These are phyloP conservation scores for Xenopus petersii DNA, from an alignment of 2,797 vertebrate genomes.

Conservation along the genomic window DNA sequence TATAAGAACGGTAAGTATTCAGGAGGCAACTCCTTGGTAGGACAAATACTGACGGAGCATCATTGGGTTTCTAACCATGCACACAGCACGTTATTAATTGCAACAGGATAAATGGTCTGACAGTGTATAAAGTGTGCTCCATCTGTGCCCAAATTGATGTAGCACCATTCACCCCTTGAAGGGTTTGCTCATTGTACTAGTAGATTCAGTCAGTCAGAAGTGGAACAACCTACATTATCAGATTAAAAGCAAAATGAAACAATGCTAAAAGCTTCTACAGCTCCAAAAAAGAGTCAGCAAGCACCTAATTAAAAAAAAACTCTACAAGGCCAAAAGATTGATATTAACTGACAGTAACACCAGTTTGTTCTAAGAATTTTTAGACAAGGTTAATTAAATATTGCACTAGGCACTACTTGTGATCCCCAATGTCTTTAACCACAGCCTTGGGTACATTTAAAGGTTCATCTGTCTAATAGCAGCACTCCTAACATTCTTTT, in stretches of 20 bases:
- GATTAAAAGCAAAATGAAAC: constrained; percentile 15
- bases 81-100: too few species aligned
- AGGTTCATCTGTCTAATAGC: constrained; percentile 24
- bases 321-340: constrained; percentile 22
- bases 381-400: constrained; percentile 36
- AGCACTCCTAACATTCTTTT: constrained; percentile 8
- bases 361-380: constrained; percentile 13
- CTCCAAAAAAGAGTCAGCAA: constrained; percentile 17
- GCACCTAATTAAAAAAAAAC: constrained; percentile 34
- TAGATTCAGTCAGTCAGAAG: too few species aligned
- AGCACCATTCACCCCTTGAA: too few species aligned
- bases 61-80: too few species aligned
- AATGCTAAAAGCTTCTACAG: constrained; percentile 14
- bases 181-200: too few species aligned
- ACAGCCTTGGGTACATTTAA: constrained; percentile 22
- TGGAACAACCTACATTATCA: constrained; percentile 24
- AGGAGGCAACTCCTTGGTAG: too few species aligned
- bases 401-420: constrained; percentile 21
- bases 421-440: constrained; percentile 21
- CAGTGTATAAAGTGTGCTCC: too few species aligned
- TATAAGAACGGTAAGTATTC: too few species aligned
- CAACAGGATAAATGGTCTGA: too few species aligned
- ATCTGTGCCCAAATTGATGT: too few species aligned
- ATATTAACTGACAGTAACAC: constrained; percentile 28
- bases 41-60: too few species aligned